These are phyloP conservation scores for Ephestia elutella DNA, from an alignment of 1,140 invertebrate species.

Conservation along the genomic window DNA sequence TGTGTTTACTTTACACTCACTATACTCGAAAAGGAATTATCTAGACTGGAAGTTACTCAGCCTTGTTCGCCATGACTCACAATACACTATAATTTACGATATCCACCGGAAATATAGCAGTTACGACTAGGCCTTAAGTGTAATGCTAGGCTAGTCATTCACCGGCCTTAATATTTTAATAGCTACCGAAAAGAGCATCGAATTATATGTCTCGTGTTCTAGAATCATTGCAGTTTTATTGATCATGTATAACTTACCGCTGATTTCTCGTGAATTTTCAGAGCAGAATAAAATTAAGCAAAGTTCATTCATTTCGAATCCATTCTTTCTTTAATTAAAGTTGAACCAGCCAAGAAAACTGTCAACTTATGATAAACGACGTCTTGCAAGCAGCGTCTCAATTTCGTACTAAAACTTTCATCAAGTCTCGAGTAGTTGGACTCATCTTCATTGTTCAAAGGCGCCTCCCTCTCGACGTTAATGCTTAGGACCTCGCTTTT, in stretches of 20 bases:
- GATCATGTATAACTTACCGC: too few species aligned
- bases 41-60: conserved; percentile 30
- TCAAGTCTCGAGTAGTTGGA: conserved; percentile 34
- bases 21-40: conserved; percentile 11
- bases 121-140: neutral
- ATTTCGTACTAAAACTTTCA: conserved; percentile 30
- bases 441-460: conserved; percentile 36
- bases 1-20: conserved; percentile 13
- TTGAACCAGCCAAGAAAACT: neutral
- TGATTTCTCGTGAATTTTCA: too few species aligned
- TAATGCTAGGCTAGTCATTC: neutral
- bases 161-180: neutral
- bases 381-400: neutral
- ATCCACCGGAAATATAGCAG: conserved; percentile 29
- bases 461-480: conserved; percentile 32
- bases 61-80: conserved; percentile 36
- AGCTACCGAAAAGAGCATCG: neutral
- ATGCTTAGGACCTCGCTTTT: conserved; percentile 36
- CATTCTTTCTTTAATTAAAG: neutral
- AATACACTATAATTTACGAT: conserved; percentile 30
- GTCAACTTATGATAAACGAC: neutral
- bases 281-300: too few species aligned
- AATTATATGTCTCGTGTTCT: too few species aligned
- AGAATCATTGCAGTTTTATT: too few species aligned
- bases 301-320: neutral